These are phyloP conservation scores for Leuciscus idus DNA, from an alignment of 2,113 vertebrate species.

Conservation along the genomic window DNA sequence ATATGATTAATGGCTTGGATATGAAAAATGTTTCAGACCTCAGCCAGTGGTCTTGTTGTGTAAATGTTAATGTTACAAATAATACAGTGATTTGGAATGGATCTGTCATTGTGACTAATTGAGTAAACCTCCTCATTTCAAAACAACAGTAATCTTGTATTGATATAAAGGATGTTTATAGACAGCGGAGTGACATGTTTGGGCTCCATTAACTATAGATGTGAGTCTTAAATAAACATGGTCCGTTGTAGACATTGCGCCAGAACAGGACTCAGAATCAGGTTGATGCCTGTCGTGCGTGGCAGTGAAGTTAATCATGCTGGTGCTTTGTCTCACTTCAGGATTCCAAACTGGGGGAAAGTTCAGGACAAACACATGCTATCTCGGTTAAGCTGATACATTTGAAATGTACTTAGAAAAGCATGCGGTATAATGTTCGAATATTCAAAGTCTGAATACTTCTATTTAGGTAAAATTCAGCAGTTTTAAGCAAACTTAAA, in stretches of 20 bases:
- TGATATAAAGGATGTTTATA: slow-evolving; percentile 29
- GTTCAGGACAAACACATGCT: slow-evolving; percentile 8
- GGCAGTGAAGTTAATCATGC: slow-evolving; percentile 37
- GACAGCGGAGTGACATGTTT: slow-evolving; percentile 19
- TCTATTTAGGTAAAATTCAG: neutral
- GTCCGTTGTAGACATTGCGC: neutral
- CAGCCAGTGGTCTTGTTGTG: slow-evolving; percentile 17
- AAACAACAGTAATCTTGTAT: slow-evolving; percentile 18
- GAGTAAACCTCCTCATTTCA: slow-evolving; percentile 24
- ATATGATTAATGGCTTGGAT: slow-evolving; percentile 17
- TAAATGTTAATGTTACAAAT: slow-evolving; percentile 25
- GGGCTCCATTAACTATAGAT: slow-evolving; percentile 20
- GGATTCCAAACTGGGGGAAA: slow-evolving; percentile 10
- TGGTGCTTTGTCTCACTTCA: slow-evolving; percentile 10
- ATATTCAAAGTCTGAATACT: neutral
- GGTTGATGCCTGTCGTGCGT: slow-evolving; percentile 30
- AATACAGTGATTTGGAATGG: slow-evolving; percentile 26
- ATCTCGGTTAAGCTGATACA: neutral
- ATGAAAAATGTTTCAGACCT: neutral
- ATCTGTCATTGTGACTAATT: slow-evolving; percentile 18
- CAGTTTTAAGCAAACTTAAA: neutral
- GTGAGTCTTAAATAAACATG: slow-evolving; percentile 35
- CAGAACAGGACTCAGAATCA: slow-evolving; percentile 6
- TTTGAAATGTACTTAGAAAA: neutral
- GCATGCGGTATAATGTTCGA: neutral